Percentiles rank a stretch among this genome's conserved stretches.
Conservation (phyloP, 2,797 vertebrate species). For the Anguilla marmorata region DNA sequence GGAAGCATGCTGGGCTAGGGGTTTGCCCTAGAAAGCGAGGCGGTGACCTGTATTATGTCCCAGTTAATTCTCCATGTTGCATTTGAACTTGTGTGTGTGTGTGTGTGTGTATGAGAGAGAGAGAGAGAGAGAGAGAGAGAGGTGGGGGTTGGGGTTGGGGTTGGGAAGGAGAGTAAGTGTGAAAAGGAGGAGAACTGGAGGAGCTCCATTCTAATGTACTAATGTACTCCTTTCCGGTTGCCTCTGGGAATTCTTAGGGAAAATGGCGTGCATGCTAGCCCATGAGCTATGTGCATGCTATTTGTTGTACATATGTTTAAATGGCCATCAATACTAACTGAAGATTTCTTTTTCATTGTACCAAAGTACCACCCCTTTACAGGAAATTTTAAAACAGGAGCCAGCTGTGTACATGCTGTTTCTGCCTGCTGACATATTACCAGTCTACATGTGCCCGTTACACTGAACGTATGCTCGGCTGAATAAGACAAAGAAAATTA, state of each 20-base stretch:
- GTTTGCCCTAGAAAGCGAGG: constrained; percentile 33
- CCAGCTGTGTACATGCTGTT: not conserved
- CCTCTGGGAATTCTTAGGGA: not conserved
- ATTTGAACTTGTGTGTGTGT: constrained; percentile 25
- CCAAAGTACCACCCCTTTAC: not conserved
- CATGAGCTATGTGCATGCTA: not conserved
- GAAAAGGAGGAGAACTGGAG: not conserved
- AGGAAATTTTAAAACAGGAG: not conserved
- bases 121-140: too few relatives aligned
- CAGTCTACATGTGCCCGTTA: not conserved
- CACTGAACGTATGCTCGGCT: not conserved
- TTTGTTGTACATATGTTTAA: not conserved
- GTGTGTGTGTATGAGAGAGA: not conserved
- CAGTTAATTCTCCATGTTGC: constrained; percentile 38
- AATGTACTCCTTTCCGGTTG: not conserved
- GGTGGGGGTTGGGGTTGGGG: not conserved
- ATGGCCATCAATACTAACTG: not conserved
- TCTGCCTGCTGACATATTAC: not conserved
- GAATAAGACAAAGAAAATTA: not conserved
- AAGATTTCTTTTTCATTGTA: not conserved
- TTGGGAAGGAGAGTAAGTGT: not conserved
- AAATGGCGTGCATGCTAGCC: not conserved
- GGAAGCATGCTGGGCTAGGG: constrained; percentile 34
- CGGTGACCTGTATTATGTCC: constrained; percentile 42
- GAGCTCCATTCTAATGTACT: not conserved